Base-by-base conservation (phyloP, 2,113 vertebrate genomes). In the Colossoma macropomum region DNA sequence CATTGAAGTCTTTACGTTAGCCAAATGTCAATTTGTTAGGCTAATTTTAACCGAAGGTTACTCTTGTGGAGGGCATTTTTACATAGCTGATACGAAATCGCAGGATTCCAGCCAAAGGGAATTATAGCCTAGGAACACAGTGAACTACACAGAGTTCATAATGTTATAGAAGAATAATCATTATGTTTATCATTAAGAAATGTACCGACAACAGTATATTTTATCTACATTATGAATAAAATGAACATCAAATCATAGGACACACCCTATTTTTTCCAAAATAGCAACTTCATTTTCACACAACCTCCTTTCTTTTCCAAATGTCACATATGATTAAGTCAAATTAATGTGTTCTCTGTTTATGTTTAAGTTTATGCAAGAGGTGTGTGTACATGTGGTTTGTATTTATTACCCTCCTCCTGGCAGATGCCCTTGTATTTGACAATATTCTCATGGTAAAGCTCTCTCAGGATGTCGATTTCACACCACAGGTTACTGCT, bases 391-490 rank as follows among this genome's bases (percentile, higher is more conserved):
- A 11, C 5, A 27, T 71, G n/a, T 34, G 72, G 25, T 76, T n/a
- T 59, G 65, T 7, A 16, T 65, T 25, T 77, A 23, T 92, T 91
- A 98, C 98, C 97, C 1, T 99, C 97, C 77, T 99, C 97, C 1
- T 95, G 95, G 90, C 97, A 99, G 84, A 99, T 98, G 56, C 98
- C 98, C 82, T 98, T 99, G 87, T 99, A 99, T 75, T 97, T 99
- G 78, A 99, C 98, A 0, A 99, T 99, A 93, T 99, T 99, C 76
- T 99, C 96, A 0, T 99, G 98, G 82, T 98, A 99, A 13, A 99
- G 97, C 45, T 95, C 97, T 90, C 96, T 95, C 84, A 99, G 80
- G 90, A 99, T 98, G 89, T 97, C 92, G 0, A 99, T 98, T 89
- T 99, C 98, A 69, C 95, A 94, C 88, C 96, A 95, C 85, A 99